Evolutionary conservation across 2,797 vertebrate genomes (phyloP).

Genomic region (Myotis planiceps): DNA sequence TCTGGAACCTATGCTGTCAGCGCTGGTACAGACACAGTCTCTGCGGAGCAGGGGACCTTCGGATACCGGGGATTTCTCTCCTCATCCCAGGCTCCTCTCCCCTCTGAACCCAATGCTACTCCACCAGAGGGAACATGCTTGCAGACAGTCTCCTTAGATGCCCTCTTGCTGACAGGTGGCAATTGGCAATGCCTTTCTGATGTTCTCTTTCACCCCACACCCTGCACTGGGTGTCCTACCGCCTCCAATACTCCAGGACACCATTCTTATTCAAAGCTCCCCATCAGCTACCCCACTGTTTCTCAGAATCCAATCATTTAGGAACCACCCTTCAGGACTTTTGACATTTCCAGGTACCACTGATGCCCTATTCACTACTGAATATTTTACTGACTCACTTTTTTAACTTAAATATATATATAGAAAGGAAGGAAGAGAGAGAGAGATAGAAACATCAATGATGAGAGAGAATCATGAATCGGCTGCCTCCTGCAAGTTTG

Average conservation of each 20-base stretch:
- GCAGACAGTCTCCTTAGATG: neutral
- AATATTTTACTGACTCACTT: neutral
- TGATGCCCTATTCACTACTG: neutral
- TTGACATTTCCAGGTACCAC: neutral
- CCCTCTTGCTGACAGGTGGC: too few species aligned
- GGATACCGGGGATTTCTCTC: neutral
- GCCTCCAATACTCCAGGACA: neutral
- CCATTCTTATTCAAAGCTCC: neutral
- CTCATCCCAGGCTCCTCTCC: neutral
- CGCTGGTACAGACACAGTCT: rapidly evolving
- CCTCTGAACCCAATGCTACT: neutral
- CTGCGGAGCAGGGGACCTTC: neutral
- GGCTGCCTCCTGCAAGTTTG: too few species aligned
- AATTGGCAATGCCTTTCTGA: neutral
- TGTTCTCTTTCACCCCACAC: neutral
- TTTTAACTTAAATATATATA: neutral
- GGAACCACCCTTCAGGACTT: neutral
- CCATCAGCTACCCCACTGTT: neutral
- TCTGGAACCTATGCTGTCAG: neutral
- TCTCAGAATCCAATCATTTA: neutral
- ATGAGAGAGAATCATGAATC: too few species aligned
- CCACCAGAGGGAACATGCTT: neutral
- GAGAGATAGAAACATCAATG: too few species aligned
- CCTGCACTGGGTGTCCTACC: too few species aligned
- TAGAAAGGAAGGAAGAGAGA: too few species aligned